A percentile compares a stretch with the other conserved stretches of the same genome.
phyloP scores from a whole-genome alignment of 64 coral and sea anemone genomes.

The Montipora cactus region DNA sequence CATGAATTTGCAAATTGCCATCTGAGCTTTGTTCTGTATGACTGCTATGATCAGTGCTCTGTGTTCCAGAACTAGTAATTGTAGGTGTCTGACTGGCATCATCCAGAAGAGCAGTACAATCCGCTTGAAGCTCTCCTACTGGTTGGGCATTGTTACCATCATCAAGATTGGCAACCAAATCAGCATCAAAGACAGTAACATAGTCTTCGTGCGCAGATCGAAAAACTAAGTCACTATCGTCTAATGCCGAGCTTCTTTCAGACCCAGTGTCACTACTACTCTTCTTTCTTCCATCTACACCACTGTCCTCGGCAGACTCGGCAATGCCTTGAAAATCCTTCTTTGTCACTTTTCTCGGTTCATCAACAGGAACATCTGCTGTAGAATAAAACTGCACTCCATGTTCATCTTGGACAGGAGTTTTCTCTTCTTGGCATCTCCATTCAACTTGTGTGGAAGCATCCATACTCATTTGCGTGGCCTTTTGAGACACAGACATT shows the following conservation, averaged over 20 bases:
- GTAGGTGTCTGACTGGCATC: constrained; percentile 87
- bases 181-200: constrained; percentile 85
- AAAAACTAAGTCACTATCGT: constrained; percentile 90
- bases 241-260: constrained; percentile 64
- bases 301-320: neutral
- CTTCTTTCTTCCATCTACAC: constrained; percentile 10
- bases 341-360: neutral
- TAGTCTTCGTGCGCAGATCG: constrained; percentile 92
- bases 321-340: neutral
- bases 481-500: constrained; percentile 44
- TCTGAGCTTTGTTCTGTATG: constrained; percentile 71
- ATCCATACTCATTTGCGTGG: constrained; percentile 78
- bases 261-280: constrained; percentile 77
- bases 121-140: constrained; percentile 46
- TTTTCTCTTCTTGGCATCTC: constrained; percentile 26
- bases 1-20: constrained; percentile 14
- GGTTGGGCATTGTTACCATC: constrained; percentile 37
- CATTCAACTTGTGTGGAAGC: constrained; percentile 56
- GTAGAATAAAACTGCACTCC: neutral
- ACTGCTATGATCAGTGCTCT: constrained; percentile 73
- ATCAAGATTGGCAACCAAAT: constrained; percentile 26
- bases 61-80: constrained; percentile 75
- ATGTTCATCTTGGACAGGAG: neutral
- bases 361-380: neutral
- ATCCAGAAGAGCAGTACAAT: constrained; percentile 45